A percentile compares a stretch with the other conserved stretches of the same genome.
Evolutionary conservation across 2,888 invertebrate species (phyloP).

Genomic region (Drosophila sordidapex): DNA sequence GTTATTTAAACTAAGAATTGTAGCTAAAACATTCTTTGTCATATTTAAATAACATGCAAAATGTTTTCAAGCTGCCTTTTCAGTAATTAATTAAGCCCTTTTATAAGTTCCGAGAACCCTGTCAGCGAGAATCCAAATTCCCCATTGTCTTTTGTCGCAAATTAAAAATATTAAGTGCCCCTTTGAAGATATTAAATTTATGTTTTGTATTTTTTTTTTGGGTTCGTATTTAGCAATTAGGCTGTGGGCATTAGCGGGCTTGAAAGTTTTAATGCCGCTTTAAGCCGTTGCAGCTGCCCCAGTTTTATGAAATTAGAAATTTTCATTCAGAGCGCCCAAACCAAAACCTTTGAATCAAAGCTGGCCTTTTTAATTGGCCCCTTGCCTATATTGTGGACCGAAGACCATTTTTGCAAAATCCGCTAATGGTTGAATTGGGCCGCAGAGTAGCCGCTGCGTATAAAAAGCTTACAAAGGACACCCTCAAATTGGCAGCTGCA

Average conservation of each 20-base stretch:
- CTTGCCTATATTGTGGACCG: constrained; percentile 15
- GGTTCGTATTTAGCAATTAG: constrained; percentile 56
- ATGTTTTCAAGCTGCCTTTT: background rate
- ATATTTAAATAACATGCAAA: background rate
- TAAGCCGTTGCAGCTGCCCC: constrained; percentile 72
- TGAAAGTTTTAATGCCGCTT: constrained; percentile 61
- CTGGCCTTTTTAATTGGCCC: constrained; percentile 57
- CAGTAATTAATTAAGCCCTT: constrained; percentile 29
- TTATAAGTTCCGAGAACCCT: background rate
- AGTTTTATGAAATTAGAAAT: constrained; percentile 58
- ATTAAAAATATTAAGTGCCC: constrained; percentile 55
- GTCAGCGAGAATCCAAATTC: constrained; percentile 17
- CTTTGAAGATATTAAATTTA: constrained; percentile 33
- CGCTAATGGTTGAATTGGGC: constrained; percentile 61
- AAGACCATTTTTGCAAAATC: constrained; percentile 19
- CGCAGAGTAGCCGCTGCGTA: constrained; percentile 34
- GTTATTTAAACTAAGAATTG: background rate
- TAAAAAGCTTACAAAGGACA: constrained; percentile 46
- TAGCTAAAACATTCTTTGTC: background rate
- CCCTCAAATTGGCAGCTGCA: constrained; percentile 55
- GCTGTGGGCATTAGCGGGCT: constrained; percentile 53
- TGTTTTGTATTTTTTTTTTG: constrained; percentile 8
- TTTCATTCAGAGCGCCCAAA: constrained; percentile 42
- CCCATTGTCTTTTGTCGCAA: constrained; percentile 41
- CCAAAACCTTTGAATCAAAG: constrained; percentile 49